phyloP scores from a whole-genome alignment of 2,797 vertebrate genomes.

The Neosilurus mollespiculum region DNA sequence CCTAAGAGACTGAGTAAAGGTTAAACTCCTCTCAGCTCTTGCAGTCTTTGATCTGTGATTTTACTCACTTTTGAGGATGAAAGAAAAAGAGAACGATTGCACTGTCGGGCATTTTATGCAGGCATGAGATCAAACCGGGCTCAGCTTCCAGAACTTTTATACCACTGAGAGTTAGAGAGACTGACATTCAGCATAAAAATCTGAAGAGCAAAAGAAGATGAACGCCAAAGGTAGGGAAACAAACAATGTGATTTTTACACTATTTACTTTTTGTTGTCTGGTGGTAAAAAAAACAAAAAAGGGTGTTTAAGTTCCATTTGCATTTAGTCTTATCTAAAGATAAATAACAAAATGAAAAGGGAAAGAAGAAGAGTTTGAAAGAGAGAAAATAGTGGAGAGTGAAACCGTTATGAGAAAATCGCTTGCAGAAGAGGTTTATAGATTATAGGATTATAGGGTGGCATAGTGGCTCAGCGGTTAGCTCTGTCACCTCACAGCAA shows the following conservation, averaged over 20 bases:
- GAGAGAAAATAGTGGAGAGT: not conserved
- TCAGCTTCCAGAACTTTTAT: slow-evolving; percentile 26
- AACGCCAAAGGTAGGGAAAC: slow-evolving; percentile 13
- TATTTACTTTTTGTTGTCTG: slow-evolving; percentile 4
- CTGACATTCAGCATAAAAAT: slow-evolving; percentile 9
- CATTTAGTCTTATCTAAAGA: not conserved
- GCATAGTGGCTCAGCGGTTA: too few species aligned
- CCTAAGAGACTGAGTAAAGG: slow-evolving; percentile 41
- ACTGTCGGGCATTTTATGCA: slow-evolving; percentile 17
- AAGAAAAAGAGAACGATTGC: slow-evolving; percentile 1
- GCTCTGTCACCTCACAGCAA: too few species aligned
- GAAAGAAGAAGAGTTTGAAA: not conserved
- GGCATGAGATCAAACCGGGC: slow-evolving; percentile 20
- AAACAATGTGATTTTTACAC: not conserved
- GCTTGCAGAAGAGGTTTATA: not conserved
- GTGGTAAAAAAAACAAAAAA: not conserved
- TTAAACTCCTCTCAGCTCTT: slow-evolving; percentile 38
- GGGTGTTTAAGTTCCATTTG: not conserved
- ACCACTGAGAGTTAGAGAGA: not conserved
- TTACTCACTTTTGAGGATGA: slow-evolving; percentile 4
- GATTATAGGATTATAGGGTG: too few species aligned
- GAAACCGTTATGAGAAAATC: not conserved
- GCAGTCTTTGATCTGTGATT: slow-evolving; percentile 41
- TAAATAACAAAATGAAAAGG: not conserved
- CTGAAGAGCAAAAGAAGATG: not conserved